Conservation (phyloP, 1,140 invertebrate species). For the Drosophila takahashii region DNA sequence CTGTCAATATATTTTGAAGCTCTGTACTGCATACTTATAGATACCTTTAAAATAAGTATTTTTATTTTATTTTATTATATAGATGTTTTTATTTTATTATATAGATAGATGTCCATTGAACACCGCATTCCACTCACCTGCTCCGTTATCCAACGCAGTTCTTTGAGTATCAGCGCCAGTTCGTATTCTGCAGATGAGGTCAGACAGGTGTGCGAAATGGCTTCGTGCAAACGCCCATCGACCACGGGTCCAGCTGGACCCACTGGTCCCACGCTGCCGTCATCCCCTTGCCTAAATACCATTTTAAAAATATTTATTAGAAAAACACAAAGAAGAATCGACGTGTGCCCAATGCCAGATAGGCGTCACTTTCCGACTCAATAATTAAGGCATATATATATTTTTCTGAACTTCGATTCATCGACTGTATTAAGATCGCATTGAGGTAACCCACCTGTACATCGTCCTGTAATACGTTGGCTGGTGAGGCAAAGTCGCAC, state of each 20-base stretch:
- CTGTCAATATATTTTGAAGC: too few species aligned
- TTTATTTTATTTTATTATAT: too few species aligned
- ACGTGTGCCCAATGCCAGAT: too few species aligned
- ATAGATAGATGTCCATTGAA: background rate
- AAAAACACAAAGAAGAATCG: too few species aligned
- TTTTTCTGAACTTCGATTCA: too few species aligned
- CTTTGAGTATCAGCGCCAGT: slow-evolving; percentile 96
- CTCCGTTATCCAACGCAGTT: slow-evolving; percentile 93
- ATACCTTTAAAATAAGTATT: too few species aligned
- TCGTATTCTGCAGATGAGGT: slow-evolving; percentile 90
- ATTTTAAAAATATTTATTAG: background rate
- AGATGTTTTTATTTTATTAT: background rate
- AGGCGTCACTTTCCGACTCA: too few species aligned
- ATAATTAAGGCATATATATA: too few species aligned
- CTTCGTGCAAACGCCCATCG: slow-evolving; percentile 79
- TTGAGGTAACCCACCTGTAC: slow-evolving; percentile 73
- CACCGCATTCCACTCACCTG: slow-evolving; percentile 84
- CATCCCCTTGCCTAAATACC: slow-evolving; percentile 73
- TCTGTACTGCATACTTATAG: background rate
- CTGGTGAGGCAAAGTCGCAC: slow-evolving; percentile 80
- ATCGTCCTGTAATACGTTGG: slow-evolving; percentile 83
- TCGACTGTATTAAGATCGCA: background rate
- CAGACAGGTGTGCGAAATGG: slow-evolving; percentile 87
- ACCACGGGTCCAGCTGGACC: slow-evolving; percentile 80
- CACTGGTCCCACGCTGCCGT: slow-evolving; percentile 86